Base-by-base conservation (phyloP, 2,797 vertebrate species). In the Siniperca scherzeri region DNA sequence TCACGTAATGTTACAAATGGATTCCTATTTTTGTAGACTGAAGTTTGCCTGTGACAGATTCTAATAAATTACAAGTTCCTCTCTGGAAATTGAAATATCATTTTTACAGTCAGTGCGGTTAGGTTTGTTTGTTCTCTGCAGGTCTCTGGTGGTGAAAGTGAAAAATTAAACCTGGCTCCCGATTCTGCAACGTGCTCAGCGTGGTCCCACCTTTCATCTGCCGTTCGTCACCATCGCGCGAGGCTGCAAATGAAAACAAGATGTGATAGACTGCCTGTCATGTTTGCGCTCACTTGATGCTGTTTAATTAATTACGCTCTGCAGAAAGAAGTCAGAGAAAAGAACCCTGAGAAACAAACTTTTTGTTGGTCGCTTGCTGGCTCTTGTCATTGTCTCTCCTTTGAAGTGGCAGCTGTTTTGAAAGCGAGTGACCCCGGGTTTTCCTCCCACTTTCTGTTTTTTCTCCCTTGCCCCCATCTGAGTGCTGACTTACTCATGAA, bases 281-380 rank as follows among this genome's bases (percentile, higher is more conserved):
- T 86, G 59, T 76, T 77, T 33, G 59, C 30, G 21, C 59, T 61
- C 14, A 48, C 76, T 72, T 83, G 81, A 90, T 84, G 71, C 46
- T 53, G 89, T 88, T 88, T 89, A 82, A 85, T 92, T 92, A 94
- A 94, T 92, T 92, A 81, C 56, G 21, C 25, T 74, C 8, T 6
- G 64, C 25, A 25, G 70, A 81, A 33, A 69, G 53, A 77, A 82
- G 81, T 74, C 65, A 16, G 16, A 83, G 74, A 80, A 83, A 83
- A 86, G 44, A 83, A 56, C 59, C 17, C 44, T 0, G 48, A 66
- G 61, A 67, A 76, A 74, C n/a, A 56, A 82, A 80, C 70, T 83
- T 91, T 68, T 67, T 22, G n/a, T 42, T 17, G 21, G n/a, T 57
- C 19, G 33, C 21, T 77, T 10, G 64, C 79, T 55, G 55, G 36